These are phyloP conservation scores for Tinamus guttatus DNA, from an alignment of 2,113 vertebrate species.

Conservation along the genomic window DNA sequence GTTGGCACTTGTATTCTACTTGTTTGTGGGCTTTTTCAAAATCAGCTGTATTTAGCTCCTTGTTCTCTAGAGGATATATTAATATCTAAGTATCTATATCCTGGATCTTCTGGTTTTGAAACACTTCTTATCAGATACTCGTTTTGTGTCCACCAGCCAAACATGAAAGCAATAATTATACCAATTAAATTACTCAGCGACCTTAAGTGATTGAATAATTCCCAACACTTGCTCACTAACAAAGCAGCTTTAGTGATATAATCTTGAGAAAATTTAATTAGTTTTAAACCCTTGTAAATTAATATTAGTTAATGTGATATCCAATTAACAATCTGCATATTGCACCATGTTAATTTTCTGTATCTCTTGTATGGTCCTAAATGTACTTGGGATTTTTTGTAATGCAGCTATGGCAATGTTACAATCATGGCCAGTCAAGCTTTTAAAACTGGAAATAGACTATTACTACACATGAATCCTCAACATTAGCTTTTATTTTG, in stretches of 20 bases:
- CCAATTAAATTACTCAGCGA: constrained; percentile 67
- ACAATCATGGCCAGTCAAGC: not conserved
- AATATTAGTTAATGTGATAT: constrained; percentile 45
- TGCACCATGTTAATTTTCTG: constrained; percentile 22
- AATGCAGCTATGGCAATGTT: not conserved
- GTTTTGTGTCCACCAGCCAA: constrained; percentile 50
- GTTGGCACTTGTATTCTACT: not conserved
- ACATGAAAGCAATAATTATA: constrained; percentile 68
- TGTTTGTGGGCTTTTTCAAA: not conserved
- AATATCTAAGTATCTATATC: not conserved
- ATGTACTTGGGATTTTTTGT: not conserved
- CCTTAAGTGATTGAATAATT: constrained; percentile 65
- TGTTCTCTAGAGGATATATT: not conserved
- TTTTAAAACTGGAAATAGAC: not conserved
- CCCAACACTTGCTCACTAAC: constrained; percentile 42
- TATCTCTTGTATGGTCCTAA: not conserved
- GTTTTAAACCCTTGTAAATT: constrained; percentile 68
- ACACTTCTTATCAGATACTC: constrained; percentile 17
- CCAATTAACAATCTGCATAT: constrained; percentile 50
- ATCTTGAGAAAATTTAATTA: constrained; percentile 69
- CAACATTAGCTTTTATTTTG: not conserved
- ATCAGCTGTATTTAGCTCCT: not conserved
- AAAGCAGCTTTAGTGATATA: constrained; percentile 37
- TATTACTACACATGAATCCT: not conserved
- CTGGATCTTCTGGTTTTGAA: not conserved